Evolutionary conservation across 2,113 vertebrate genomes (phyloP).

Genomic region (Pristiophorus japonicus): DNA sequence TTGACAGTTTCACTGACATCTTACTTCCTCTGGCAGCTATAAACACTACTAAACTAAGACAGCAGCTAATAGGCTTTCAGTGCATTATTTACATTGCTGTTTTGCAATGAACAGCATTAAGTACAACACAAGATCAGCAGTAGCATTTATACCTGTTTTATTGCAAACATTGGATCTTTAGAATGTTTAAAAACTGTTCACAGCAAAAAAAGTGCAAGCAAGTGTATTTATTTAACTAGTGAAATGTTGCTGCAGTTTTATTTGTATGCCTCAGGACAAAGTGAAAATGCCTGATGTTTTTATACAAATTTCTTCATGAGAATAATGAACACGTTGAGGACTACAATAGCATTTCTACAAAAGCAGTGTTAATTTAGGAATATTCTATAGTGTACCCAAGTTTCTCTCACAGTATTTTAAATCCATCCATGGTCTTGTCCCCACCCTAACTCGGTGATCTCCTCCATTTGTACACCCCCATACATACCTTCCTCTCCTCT

Average conservation of each 20-base stretch:
- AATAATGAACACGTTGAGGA: background rate
- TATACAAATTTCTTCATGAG: background rate
- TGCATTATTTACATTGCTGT: conserved; percentile 64
- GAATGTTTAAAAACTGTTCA: background rate
- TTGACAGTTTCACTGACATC: conserved; percentile 66
- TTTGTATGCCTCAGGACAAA: background rate
- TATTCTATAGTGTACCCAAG: background rate
- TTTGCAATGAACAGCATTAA: conserved; percentile 50
- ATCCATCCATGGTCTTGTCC: background rate
- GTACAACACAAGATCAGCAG: background rate
- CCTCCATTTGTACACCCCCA: background rate
- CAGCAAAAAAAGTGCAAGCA: background rate
- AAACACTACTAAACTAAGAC: conserved; percentile 62
- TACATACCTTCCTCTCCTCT: background rate
- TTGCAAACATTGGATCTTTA: background rate
- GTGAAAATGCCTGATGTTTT: background rate
- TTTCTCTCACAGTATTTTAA: background rate
- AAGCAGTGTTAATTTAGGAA: background rate
- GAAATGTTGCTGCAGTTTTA: background rate
- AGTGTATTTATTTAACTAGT: background rate
- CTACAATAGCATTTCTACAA: background rate
- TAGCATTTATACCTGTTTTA: conserved; percentile 7
- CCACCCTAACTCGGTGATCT: background rate
- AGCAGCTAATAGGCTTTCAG: conserved; percentile 57
- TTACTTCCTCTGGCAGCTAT: conserved; percentile 66